Percentiles rank a stretch among this genome's conserved stretches.
These are phyloP conservation scores for Creontiades dilutus DNA, from an alignment of 2,888 invertebrate species.

Conservation along the genomic window DNA sequence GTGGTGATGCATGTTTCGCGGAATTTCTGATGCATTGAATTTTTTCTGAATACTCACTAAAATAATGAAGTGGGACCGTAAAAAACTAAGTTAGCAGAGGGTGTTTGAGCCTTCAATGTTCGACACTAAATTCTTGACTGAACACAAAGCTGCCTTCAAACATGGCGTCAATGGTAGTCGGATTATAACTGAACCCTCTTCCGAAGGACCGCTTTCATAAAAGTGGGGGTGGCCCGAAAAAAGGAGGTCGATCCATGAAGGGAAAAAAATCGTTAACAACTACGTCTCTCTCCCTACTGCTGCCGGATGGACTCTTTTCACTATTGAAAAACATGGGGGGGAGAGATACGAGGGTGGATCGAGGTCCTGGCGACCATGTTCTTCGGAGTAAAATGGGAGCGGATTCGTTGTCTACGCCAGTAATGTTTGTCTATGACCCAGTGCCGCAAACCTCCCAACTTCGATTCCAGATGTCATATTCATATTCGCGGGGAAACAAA, in stretches of 20 bases:
- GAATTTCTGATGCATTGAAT: too few species aligned
- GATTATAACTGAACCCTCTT: neutral
- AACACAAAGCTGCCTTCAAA: neutral
- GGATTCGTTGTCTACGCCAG: neutral
- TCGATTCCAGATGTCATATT: neutral
- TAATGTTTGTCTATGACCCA: neutral
- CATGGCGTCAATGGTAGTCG: neutral
- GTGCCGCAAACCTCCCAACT: neutral
- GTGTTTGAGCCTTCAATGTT: too few species aligned
- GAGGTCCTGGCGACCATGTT: neutral
- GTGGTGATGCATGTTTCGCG: too few species aligned
- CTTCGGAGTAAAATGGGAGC: neutral
- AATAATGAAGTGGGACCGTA: too few species aligned
- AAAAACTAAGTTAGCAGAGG: too few species aligned
- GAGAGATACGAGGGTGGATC: conserved; percentile 14
- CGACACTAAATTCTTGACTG: too few species aligned
- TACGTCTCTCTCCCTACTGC: neutral
- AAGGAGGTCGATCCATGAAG: neutral
- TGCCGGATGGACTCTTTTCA: neutral
- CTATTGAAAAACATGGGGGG: neutral
- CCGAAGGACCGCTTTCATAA: neutral
- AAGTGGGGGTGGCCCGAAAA: conserved; percentile 11
- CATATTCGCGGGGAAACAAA: neutral
- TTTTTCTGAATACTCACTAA: too few species aligned
- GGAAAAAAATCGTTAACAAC: conserved; percentile 15